Conservation (phyloP, 2,113 vertebrate genomes). For the Sapayoa aenigma region DNA sequence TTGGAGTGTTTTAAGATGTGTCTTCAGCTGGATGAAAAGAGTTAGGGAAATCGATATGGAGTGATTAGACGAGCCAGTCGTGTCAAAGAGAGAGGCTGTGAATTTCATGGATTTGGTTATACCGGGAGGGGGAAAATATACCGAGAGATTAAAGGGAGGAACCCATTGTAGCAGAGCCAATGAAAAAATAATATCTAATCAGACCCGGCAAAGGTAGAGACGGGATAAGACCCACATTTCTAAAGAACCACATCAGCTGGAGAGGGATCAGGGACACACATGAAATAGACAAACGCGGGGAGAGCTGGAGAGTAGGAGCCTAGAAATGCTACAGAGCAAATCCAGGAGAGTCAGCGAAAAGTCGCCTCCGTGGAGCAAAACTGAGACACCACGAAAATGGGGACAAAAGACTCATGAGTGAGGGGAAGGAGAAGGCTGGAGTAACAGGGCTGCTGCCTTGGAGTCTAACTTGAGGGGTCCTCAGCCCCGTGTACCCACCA, state of each 20-base stretch:
- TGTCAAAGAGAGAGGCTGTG: constrained; percentile 68
- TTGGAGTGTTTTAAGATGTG: constrained; percentile 86
- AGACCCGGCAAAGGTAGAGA: constrained; percentile 53
- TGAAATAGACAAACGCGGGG: constrained; percentile 24
- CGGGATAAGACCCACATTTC: constrained; percentile 50
- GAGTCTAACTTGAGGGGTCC: background rate
- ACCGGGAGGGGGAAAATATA: constrained; percentile 53
- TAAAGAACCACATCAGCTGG: constrained; percentile 44
- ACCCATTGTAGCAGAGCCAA: constrained; percentile 64
- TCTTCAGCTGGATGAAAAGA: constrained; percentile 87
- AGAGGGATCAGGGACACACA: constrained; percentile 22
- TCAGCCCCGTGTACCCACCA: background rate
- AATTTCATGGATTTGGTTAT: constrained; percentile 74
- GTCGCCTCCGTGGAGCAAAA: constrained; percentile 23
- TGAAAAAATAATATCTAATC: constrained; percentile 70
- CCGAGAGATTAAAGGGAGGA: constrained; percentile 52
- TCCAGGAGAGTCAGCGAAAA: constrained; percentile 18
- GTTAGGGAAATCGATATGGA: constrained; percentile 89
- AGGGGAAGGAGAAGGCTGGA: background rate
- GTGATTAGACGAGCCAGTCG: constrained; percentile 82
- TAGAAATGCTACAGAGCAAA: constrained; percentile 26
- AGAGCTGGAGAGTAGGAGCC: constrained; percentile 5
- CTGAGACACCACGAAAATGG: constrained; percentile 14
- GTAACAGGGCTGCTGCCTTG: background rate
- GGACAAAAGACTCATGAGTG: constrained; percentile 22